Base-by-base conservation (phyloP, 2,888 invertebrate genomes). In the Agonopterix alstromeriana region DNA sequence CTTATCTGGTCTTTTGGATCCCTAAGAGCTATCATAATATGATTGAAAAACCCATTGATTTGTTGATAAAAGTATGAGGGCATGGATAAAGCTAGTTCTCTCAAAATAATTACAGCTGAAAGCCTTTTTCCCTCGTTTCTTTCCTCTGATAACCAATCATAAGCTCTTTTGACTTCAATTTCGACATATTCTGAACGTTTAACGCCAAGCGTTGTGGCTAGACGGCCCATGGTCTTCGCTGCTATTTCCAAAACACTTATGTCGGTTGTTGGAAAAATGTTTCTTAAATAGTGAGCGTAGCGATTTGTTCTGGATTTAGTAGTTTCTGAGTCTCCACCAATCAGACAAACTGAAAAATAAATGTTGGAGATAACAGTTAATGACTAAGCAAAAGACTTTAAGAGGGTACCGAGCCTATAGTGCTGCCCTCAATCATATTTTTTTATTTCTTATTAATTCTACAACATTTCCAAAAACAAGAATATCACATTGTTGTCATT, bases 41-140 rank as follows among this genome's bases (percentile, higher is more conserved):
- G 92, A 57, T 97, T 97, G 67, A 98, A 98, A 77, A 97, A 97
- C 17, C 94, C 93, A 46, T 95, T 94, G 2, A 97, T 95, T 81
- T 97, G 96, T 77, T 97, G 97, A 72, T 95, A 99, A 79, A 99
- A 99, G 77, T 97, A 97, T 17, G 98, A 98, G 0, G 98, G 98
- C 89, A 98, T 96, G n/a, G 96, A 95, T 35, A 97, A 93, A 0
- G 99, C 98, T 43, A 99, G 83, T 83, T 99, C 99, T 61, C 95
- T 92, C 14, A 98, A 82, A 46, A 99, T 95, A 42, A 99, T 89
- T 5, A 97, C 97, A 5, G 98, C 97, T 12, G 97, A 97, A 64
- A 97, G 94, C 50, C 97, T 91, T 72, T 97, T 95, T 8, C 95
- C 94, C 90, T 98, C 98, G 77, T 96, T 93, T 61, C 97, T 90